These are phyloP conservation scores for Sesia bembeciformis DNA, from an alignment of 2,888 invertebrate species.

Conservation along the genomic window DNA sequence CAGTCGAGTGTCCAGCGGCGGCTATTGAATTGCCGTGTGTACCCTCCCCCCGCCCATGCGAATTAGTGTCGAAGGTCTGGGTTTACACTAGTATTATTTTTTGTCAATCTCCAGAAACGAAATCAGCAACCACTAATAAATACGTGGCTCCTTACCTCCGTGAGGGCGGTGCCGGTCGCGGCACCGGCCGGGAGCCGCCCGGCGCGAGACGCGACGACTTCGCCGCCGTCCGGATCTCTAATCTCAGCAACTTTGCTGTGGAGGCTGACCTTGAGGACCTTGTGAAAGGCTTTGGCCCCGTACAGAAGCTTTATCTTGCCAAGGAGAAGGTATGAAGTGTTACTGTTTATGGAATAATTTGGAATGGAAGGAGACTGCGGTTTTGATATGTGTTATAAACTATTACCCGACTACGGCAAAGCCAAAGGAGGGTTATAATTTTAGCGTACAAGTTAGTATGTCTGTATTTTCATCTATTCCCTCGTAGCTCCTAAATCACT, in stretches of 20 bases:
- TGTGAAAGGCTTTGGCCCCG: constrained; percentile 94
- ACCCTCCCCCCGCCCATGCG: too few relatives aligned
- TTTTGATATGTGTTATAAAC: too few relatives aligned
- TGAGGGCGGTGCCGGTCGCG: constrained; percentile 87
- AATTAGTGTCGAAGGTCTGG: not conserved
- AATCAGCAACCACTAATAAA: constrained; percentile 74
- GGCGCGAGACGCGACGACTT: constrained; percentile 86
- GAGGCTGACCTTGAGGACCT: constrained; percentile 97
- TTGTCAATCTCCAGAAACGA: not conserved
- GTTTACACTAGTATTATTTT: not conserved
- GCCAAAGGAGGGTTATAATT: too few relatives aligned
- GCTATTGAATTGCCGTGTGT: too few relatives aligned
- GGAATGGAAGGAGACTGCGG: too few relatives aligned
- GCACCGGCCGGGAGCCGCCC: constrained; percentile 76
- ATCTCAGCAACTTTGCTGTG: constrained; percentile 95
- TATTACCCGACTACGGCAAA: too few relatives aligned
- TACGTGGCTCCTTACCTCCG: constrained; percentile 93
- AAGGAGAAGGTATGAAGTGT: constrained; percentile 82
- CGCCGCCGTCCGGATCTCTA: constrained; percentile 96
- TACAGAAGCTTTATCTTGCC: constrained; percentile 95
- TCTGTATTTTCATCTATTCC: too few relatives aligned
- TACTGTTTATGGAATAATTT: too few relatives aligned
- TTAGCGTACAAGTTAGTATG: too few relatives aligned
- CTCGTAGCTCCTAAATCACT: too few relatives aligned
- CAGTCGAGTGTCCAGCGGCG: too few relatives aligned